Conservation (phyloP, 2,888 invertebrate genomes). For the Amaurobius ferox region DNA sequence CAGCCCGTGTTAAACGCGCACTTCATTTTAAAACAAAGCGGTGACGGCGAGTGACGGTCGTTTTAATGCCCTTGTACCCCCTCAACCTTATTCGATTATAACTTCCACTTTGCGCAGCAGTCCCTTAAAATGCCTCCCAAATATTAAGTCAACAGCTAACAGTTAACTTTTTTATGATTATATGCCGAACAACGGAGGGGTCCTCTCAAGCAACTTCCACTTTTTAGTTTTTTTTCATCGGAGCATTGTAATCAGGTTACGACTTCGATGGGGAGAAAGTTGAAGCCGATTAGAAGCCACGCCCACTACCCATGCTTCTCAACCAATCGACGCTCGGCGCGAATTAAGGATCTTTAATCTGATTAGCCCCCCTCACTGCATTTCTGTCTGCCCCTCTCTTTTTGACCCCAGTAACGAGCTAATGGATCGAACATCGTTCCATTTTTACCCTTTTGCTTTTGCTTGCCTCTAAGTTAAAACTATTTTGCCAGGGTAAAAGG, state of each 20-base stretch:
- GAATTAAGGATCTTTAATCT: constrained; percentile 72
- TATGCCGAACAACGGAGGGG: constrained; percentile 35
- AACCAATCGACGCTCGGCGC: constrained; percentile 51
- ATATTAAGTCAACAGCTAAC: constrained; percentile 69
- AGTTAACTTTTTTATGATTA: constrained; percentile 69
- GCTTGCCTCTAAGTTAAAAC: constrained; percentile 26
- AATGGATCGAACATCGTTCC: constrained; percentile 54
- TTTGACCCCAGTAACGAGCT: constrained; percentile 56
- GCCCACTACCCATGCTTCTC: constrained; percentile 30
- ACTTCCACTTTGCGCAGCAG: constrained; percentile 51
- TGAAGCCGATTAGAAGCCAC: constrained; percentile 69
- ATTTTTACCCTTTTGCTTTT: constrained; percentile 68
- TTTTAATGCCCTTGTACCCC: constrained; percentile 28
- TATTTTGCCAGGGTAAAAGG: constrained; percentile 21
- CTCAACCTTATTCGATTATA: constrained; percentile 60
- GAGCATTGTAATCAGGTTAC: constrained; percentile 70
- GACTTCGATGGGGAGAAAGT: constrained; percentile 61
- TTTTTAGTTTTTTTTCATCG: constrained; percentile 29
- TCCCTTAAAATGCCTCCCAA: constrained; percentile 70
- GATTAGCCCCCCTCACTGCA: constrained; percentile 42
- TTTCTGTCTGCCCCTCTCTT: constrained; percentile 4
- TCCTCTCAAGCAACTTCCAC: not conserved
- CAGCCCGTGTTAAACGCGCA: constrained; percentile 27
- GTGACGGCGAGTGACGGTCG: not conserved
- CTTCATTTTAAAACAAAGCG: constrained; percentile 66